Base-by-base conservation (phyloP, 2,797 vertebrate species). In the Bufotes viridis region DNA sequence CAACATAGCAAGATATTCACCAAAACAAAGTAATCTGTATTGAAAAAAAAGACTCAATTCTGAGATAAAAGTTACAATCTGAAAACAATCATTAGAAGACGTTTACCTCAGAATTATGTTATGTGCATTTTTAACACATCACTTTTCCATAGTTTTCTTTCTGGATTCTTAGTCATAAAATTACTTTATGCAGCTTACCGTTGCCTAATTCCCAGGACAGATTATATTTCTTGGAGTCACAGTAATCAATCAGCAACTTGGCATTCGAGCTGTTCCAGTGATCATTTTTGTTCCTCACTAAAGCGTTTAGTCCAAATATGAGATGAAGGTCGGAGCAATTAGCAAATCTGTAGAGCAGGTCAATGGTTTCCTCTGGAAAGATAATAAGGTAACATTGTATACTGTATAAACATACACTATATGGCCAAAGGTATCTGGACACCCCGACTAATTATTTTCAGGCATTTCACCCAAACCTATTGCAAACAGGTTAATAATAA, bases 161-260 rank as follows among this genome's bases (percentile, higher is more conserved):
- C 12, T n/a, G 49, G 22, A 58, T 18, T 58, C 1, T 55, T n/a
- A 76, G 34, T 51, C 20, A 51, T 51, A 6, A 15, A 9, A 18
- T 11, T 51, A 53, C 9, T 70, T 67, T 9, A 7, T 80, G 1
- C 8, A 42, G 7, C 95, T 57, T 90, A 97, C 97, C 98, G 1
- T 99, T 99, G 20, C 98, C 98, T 0, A 99, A 96, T 93, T 99
- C 98, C 98, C 98, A 99, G 85, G 96, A 96, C 92, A 98, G 95
- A 84, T 87, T 90, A 91, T 98, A 99, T 0, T 88, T 84, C 88
- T 72, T 94, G 1, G 93, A 96, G 84, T 96, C 90, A 0, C 97
- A 98, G 93, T 99, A 99, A 84, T 91, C 91, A 87, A 99, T 93
- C 81, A 99, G 94, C 0, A 82, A 60, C 86, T 79, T 89, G 6